Conservation (phyloP, 2,888 invertebrate genomes). For the Alsophila aescularia region DNA sequence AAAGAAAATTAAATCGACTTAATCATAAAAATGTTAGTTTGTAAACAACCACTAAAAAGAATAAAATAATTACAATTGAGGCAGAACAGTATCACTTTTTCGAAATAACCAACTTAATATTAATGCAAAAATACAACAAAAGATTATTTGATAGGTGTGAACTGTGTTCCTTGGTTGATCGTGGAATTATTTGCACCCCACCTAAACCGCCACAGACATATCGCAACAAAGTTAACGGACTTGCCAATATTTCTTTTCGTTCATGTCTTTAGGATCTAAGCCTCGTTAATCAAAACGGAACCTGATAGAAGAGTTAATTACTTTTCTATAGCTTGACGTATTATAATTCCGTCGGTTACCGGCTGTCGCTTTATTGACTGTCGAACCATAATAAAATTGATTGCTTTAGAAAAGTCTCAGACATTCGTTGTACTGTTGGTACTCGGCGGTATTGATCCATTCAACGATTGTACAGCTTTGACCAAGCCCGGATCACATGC, state of each 20-base stretch:
- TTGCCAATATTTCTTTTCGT: conserved; percentile 1
- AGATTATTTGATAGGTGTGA: no score
- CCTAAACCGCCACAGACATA: no score
- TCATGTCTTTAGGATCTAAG: background rate
- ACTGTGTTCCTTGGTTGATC: no score
- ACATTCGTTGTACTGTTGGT: conserved; percentile 13
- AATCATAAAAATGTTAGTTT: no score
- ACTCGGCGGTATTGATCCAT: background rate
- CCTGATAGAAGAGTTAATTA: conserved; percentile 9
- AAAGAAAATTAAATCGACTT: no score
- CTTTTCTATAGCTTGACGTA: background rate
- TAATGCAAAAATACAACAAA: no score
- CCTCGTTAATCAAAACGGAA: conserved; percentile 1
- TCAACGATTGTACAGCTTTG: background rate
- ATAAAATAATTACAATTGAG: no score
- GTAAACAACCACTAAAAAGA: no score
- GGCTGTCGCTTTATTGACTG: conserved; percentile 7
- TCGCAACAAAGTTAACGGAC: background rate
- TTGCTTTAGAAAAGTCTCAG: conserved; percentile 22
- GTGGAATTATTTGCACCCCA: no score
- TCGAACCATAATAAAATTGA: conserved; percentile 15
- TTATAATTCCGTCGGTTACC: conserved; percentile 2
- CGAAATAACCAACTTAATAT: no score
- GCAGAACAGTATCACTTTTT: no score
- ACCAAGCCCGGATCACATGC: background rate